A percentile compares a stretch with the other conserved stretches of the same genome.
These are phyloP conservation scores for Drosophila lacteicornis DNA, from an alignment of 1,140 invertebrate genomes.

Conservation along the genomic window DNA sequence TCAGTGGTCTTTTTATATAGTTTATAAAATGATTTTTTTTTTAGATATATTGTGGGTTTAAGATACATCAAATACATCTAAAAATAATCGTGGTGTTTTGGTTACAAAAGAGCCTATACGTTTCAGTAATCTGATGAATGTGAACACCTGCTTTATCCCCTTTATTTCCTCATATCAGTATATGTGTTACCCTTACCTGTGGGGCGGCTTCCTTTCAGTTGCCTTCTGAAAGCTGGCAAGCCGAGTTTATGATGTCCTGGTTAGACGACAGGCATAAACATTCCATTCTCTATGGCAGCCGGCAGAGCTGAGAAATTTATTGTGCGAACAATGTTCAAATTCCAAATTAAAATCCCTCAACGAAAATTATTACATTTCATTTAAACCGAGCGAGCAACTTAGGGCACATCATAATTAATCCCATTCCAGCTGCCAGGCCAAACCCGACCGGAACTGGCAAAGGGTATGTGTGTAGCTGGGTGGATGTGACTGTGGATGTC, in stretches of 20 bases:
- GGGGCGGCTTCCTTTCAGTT: not conserved
- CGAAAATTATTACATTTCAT: conserved; percentile 84
- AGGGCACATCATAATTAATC: conserved; percentile 85
- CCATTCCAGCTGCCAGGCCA: conserved; percentile 45
- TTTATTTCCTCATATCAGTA: not conserved
- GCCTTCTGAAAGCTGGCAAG: not conserved
- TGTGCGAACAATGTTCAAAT: conserved; percentile 71
- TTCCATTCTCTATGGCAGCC: conserved; percentile 25
- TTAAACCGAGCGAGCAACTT: conserved; percentile 71
- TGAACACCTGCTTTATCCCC: not conserved
- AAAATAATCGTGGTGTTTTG: too few relatives aligned
- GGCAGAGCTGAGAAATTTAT: conserved; percentile 64
- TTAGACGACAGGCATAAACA: conserved; percentile 30
- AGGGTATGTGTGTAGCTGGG: conserved; percentile 15
- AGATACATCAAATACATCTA: not conserved
- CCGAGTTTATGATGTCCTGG: conserved; percentile 46
- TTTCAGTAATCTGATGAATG: not conserved
- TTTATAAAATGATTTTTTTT: too few relatives aligned
- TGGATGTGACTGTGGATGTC: conserved; percentile 47
- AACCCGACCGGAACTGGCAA: not conserved
- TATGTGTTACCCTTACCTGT: conserved; percentile 5
- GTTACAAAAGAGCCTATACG: not conserved
- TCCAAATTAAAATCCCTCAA: conserved; percentile 81
- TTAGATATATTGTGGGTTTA: not conserved
- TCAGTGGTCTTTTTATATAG: too few relatives aligned